These are phyloP conservation scores for Melanargia galathea DNA, from an alignment of 2,888 invertebrate species.

Conservation along the genomic window DNA sequence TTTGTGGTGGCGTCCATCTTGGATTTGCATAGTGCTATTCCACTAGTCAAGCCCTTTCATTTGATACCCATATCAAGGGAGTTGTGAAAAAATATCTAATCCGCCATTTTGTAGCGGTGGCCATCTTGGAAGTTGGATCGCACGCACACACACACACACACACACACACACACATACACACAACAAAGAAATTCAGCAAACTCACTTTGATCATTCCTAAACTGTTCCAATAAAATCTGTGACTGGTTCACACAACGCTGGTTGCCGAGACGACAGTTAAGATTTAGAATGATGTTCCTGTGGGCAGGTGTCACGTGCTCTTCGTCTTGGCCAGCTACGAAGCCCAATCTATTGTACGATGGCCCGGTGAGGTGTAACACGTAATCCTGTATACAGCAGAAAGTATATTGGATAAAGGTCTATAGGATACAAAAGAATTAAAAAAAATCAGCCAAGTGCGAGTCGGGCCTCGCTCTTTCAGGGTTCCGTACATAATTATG, in stretches of 20 bases:
- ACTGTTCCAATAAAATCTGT: slow-evolving; percentile 54
- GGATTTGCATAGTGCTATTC: too few species aligned
- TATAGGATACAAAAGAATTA: too few species aligned
- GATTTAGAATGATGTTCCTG: slow-evolving; percentile 65
- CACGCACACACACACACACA: too few species aligned
- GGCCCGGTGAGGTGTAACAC: slow-evolving; percentile 62
- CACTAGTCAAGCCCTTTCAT: too few species aligned
- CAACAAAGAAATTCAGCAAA: slow-evolving; percentile 24
- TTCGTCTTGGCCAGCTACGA: slow-evolving; percentile 50
- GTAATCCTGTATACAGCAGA: slow-evolving; percentile 50
- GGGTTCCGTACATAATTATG: too few species aligned
- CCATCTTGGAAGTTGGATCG: neutral
- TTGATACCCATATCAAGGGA: too few species aligned
- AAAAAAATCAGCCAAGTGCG: too few species aligned
- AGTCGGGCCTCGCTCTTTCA: too few species aligned
- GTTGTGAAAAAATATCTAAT: too few species aligned
- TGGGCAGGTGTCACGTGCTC: slow-evolving; percentile 69
- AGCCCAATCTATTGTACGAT: slow-evolving; percentile 63
- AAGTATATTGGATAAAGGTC: neutral
- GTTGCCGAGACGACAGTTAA: slow-evolving; percentile 70
- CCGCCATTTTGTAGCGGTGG: too few species aligned
- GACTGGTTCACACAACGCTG: slow-evolving; percentile 58
- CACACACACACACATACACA: too few species aligned
- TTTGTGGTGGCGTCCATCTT: too few species aligned
- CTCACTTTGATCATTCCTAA: slow-evolving; percentile 71